Percentiles rank a stretch among this genome's conserved stretches.
These are phyloP conservation scores for Hedya salicella DNA, from an alignment of 2,888 invertebrate genomes.

Conservation along the genomic window DNA sequence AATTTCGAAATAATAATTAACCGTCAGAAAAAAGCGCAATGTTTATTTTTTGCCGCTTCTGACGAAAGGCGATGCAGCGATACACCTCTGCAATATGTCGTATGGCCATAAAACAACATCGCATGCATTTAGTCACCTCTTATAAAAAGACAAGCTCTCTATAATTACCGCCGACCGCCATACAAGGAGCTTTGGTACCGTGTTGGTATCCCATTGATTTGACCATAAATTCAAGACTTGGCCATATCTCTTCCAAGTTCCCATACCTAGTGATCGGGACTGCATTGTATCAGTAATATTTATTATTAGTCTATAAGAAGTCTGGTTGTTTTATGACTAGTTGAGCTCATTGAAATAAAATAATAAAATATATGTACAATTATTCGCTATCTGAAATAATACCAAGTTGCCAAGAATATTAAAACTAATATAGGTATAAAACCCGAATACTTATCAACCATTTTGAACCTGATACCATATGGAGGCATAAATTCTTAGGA, in stretches of 20 bases:
- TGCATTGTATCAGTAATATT: conserved; percentile 60
- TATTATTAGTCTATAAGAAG: conserved; percentile 25
- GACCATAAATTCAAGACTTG: conserved; percentile 64
- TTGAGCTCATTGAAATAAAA: conserved; percentile 1
- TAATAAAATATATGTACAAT: neutral
- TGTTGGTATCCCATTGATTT: conserved; percentile 71
- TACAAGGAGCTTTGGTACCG: conserved; percentile 57
- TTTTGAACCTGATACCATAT: neutral
- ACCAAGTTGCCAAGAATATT: neutral
- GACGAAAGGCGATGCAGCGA: neutral
- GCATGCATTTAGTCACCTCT: conserved; percentile 50
- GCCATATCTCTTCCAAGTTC: conserved; percentile 54
- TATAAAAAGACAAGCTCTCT: conserved; percentile 59
- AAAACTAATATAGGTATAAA: neutral
- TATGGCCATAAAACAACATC: conserved; percentile 14
- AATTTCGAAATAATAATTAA: neutral
- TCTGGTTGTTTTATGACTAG: conserved; percentile 7
- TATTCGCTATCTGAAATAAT: neutral
- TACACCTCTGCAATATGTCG: conserved; percentile 12
- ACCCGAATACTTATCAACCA: neutral
- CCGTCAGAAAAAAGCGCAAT: neutral
- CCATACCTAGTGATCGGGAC: conserved; percentile 58
- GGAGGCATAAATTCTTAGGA: no score
- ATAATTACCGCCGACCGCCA: conserved; percentile 64
- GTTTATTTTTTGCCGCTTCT: neutral